These are phyloP conservation scores for Eutolmus rufibarbis DNA, from an alignment of 2,888 invertebrate genomes.

Conservation along the genomic window DNA sequence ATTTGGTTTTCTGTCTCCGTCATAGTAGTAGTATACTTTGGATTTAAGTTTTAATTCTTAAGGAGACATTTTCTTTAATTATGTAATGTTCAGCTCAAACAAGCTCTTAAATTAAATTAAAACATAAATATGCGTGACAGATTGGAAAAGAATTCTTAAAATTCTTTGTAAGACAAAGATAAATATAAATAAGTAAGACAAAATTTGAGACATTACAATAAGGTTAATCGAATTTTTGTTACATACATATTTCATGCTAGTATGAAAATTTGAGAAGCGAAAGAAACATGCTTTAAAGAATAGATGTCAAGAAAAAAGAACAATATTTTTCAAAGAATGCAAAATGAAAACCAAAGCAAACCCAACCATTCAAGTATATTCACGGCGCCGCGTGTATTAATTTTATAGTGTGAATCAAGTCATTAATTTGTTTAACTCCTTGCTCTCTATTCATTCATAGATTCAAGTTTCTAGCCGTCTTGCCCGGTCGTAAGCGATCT, in stretches of 20 bases:
- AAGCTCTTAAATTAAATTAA: too few species aligned
- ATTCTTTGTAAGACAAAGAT: too few species aligned
- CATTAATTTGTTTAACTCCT: neutral
- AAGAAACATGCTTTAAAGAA: neutral
- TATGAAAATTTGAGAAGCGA: neutral
- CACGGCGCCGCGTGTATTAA: neutral
- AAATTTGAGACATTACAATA: too few species aligned
- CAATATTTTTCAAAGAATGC: neutral
- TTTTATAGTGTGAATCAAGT: neutral
- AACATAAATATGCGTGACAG: too few species aligned
- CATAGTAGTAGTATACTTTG: neutral
- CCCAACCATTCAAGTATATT: neutral
- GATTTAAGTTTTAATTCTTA: neutral
- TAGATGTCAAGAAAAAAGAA: neutral
- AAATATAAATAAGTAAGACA: too few species aligned
- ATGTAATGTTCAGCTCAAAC: too few species aligned
- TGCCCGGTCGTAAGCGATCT: neutral
- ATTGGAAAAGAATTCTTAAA: too few species aligned
- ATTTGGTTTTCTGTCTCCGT: neutral
- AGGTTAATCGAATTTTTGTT: neutral
- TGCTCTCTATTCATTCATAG: neutral
- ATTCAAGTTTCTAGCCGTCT: neutral
- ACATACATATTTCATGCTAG: neutral
- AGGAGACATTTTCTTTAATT: neutral
- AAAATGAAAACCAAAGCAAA: neutral